These are phyloP conservation scores for Pedetes capensis DNA, from an alignment of 2,113 vertebrate genomes.

Conservation along the genomic window DNA sequence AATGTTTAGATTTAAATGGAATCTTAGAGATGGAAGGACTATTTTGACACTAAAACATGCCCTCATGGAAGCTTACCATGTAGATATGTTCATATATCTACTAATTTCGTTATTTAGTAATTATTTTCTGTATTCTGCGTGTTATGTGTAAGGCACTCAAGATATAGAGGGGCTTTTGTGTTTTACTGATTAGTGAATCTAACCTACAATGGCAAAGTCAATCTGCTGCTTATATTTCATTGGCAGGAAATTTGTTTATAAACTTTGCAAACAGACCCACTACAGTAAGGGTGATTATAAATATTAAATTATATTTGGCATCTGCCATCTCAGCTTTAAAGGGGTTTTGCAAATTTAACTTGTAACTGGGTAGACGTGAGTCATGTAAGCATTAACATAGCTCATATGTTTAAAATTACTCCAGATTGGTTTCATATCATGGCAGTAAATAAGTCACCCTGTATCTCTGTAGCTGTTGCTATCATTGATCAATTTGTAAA, in stretches of 20 bases:
- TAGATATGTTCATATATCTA: background rate
- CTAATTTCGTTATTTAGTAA: background rate
- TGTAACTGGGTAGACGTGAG: background rate
- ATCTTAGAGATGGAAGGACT: background rate
- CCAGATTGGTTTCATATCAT: background rate
- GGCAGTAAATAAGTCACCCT: background rate
- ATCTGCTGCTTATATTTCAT: background rate
- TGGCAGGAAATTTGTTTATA: constrained; percentile 9
- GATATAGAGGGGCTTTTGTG: background rate
- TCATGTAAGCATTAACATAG: background rate
- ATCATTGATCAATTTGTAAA: constrained; percentile 70
- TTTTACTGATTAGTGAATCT: background rate
- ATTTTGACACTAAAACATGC: background rate
- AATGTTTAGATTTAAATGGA: background rate
- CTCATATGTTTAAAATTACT: background rate
- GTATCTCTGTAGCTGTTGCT: constrained; percentile 61
- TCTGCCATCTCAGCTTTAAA: background rate
- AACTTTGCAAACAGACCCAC: background rate
- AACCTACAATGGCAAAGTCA: background rate
- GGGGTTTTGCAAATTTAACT: background rate
- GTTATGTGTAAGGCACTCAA: accelerated
- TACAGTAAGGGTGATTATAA: background rate
- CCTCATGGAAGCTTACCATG: background rate
- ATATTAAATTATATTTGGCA: constrained; percentile 16
- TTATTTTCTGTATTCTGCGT: background rate